These are phyloP conservation scores for Macrotis lagotis DNA, from an alignment of 2,113 vertebrate species.

Conservation along the genomic window DNA sequence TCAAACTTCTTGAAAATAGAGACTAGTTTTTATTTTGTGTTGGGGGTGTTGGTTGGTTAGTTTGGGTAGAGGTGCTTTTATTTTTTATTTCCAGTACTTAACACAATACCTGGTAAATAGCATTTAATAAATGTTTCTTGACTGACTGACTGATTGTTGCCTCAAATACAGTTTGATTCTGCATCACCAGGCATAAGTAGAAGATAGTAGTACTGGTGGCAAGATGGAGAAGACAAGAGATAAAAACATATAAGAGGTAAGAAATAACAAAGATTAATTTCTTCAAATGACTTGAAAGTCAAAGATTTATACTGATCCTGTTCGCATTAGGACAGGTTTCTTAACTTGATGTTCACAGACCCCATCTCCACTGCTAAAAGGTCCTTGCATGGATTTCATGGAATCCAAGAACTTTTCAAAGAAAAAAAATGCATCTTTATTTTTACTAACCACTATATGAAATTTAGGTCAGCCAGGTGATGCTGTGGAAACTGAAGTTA, in stretches of 20 bases:
- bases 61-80: too few species aligned
- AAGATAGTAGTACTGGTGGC: not conserved
- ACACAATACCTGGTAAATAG: not conserved
- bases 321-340: not conserved
- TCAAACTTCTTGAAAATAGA: not conserved
- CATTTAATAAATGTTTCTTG: not conserved
- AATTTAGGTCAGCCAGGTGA: too few species aligned
- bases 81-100: not conserved
- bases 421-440: not conserved
- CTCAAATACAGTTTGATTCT: not conserved
- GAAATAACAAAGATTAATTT: not conserved
- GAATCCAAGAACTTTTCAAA: not conserved
- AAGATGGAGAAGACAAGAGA: not conserved
- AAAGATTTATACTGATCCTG: not conserved
- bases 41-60: not conserved
- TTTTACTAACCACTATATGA: not conserved
- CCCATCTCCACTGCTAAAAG: not conserved
- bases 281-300: not conserved
- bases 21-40: not conserved
- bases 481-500: too few species aligned
- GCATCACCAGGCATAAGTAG: not conserved
- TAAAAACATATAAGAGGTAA: not conserved
- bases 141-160: not conserved
- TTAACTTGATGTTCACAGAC: not conserved
- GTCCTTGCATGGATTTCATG: not conserved